These are phyloP conservation scores for Zoanthus sociatus DNA, from an alignment of 92 coral and sea anemone genomes.

Conservation along the genomic window DNA sequence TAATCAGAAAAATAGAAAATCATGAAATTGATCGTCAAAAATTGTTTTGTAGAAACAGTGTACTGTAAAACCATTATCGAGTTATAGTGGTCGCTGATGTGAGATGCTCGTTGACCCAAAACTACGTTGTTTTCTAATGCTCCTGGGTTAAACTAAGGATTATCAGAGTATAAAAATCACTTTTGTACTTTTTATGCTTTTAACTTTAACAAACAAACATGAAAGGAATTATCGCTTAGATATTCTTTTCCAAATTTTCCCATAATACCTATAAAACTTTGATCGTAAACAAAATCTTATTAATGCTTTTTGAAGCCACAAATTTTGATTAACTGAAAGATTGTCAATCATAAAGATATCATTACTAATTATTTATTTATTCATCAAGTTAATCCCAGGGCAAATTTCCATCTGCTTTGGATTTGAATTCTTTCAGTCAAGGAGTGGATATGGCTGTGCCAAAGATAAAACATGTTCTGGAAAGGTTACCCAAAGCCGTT, in stretches of 20 bases:
- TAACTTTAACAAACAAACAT: background rate
- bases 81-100: too few relatives aligned
- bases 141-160: too few relatives aligned
- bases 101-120: too few relatives aligned
- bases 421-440: too few relatives aligned
- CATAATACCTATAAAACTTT: background rate
- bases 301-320: conserved; percentile 23
- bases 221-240: too few relatives aligned
- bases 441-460: conserved; percentile 22
- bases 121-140: too few relatives aligned
- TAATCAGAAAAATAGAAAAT: background rate
- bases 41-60: background rate
- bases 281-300: background rate
- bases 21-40: background rate
- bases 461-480: conserved; percentile 6
- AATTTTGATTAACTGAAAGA: conserved; percentile 5
- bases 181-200: background rate
- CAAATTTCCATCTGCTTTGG: background rate
- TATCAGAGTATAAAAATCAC: too few relatives aligned
- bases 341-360: background rate
- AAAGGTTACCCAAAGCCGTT: conserved; percentile 17
- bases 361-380: background rate
- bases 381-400: background rate
- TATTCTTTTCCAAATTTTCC: background rate
- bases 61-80: too few relatives aligned